These are phyloP conservation scores for Embiotoca jacksoni DNA, from an alignment of 2,113 vertebrate species.

Conservation along the genomic window DNA sequence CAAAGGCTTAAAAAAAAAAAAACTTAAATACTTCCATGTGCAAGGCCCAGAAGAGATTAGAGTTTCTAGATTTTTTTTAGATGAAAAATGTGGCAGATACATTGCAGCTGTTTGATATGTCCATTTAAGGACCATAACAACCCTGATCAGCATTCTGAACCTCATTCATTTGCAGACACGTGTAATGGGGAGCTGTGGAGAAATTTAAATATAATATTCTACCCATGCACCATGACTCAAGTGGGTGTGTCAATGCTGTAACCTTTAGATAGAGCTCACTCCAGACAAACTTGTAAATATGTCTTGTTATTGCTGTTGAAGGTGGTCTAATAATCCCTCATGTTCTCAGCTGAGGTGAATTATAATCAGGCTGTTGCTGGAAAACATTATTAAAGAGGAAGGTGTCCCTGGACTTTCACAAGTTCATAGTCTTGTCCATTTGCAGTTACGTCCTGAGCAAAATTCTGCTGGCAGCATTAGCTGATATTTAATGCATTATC, in stretches of 20 bases:
- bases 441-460: background rate
- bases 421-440: background rate
- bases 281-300: background rate
- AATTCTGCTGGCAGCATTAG: background rate
- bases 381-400: background rate
- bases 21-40: too few species aligned
- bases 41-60: too few species aligned
- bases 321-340: background rate
- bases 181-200: background rate
- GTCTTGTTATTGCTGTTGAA: slow-evolving; percentile 20
- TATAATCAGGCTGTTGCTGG: background rate
- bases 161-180: background rate
- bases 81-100: background rate
- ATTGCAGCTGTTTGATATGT: background rate
- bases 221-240: slow-evolving; percentile 5
- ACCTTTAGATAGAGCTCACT: slow-evolving; percentile 19
- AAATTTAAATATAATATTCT: background rate
- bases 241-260: slow-evolving; percentile 5
- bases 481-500: background rate
- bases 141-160: background rate
- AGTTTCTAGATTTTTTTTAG: too few species aligned
- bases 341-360: slow-evolving; percentile 10
- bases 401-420: background rate
- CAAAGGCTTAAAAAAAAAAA: too few species aligned
- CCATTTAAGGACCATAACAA: background rate